Evolutionary conservation across 35 echinoderm and acorn worm species (phyloP), one percentile per base, ranked within the genome.

Genomic region (Eucidaris tribuloides): DNA sequence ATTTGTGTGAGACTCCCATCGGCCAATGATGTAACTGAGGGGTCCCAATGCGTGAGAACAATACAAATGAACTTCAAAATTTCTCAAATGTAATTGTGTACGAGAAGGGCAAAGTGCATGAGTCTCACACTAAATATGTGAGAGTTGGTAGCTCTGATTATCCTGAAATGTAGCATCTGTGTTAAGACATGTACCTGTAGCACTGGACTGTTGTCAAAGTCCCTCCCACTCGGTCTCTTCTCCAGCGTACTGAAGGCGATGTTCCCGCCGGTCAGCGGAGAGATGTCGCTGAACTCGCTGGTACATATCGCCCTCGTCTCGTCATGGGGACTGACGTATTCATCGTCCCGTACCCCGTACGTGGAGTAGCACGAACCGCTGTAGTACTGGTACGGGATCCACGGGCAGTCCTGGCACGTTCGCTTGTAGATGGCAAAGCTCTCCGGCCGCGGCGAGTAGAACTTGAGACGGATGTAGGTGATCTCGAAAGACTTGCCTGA

Each of bases 241-340:
- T 97, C 89, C 65, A 99, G 79, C 1, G 96, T 99, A 84, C 96
- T 93, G 85, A 99, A 99, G 65, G 94, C 96, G 72, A 99, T 92
- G 62, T 99, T 99, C 39, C 96, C 96, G 22, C 96, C 96, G 18
- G 96, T 99, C 18, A 93, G 77, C 17, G 96, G 96, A 15, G 96
- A 99, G 56, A 99, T 99, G 64, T 99, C 91, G 77, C 96, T 99
- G 60, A 93, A 99, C 55, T 93, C 87, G 23, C 83, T 83, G 15
- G 96, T 93, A 62, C 96, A 99, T 0, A 99, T 62, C 25, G 86
- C 91, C 64, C 64, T 82, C 3, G 91, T 93, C 55, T 99, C 96
- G 46, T 93, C 91, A 6, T n/a, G 31, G 37, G 14, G 29, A 14
- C 81, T 89, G 48, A 93, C 91, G 46, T 89, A 71, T 43, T 82